phyloP scores from a whole-genome alignment of 2,113 vertebrate genomes.

The Hydrochoerus hydrochaeris region DNA sequence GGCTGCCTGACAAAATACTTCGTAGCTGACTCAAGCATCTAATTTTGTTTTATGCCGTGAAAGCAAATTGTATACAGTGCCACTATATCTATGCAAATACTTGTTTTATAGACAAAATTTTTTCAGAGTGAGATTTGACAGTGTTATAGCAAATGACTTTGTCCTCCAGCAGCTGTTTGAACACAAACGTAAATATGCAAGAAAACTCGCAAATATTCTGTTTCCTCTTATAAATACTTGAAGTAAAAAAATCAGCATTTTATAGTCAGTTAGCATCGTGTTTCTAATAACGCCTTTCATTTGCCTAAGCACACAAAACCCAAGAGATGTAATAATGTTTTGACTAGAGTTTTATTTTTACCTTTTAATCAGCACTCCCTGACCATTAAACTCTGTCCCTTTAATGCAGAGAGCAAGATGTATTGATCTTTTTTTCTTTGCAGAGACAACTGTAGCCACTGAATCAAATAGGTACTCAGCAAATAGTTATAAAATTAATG shows the following conservation, averaged over 20 bases:
- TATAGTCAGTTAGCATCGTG: slow-evolving; percentile 59
- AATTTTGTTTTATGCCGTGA: slow-evolving; percentile 75
- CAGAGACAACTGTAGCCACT: background rate
- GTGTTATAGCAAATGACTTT: slow-evolving; percentile 80
- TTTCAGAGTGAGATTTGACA: slow-evolving; percentile 75
- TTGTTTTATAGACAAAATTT: slow-evolving; percentile 74
- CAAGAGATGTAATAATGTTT: slow-evolving; percentile 36
- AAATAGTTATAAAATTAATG: slow-evolving; percentile 35
- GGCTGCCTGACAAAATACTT: background rate
- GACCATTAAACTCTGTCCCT: background rate
- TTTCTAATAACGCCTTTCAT: slow-evolving; percentile 65
- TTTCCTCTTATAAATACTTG: slow-evolving; percentile 70
- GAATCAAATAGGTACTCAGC: background rate
- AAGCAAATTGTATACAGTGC: slow-evolving; percentile 67
- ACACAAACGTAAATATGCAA: slow-evolving; percentile 71
- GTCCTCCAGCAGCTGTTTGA: slow-evolving; percentile 77
- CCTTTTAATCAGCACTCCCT: background rate
- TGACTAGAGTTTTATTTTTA: background rate
- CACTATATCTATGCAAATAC: slow-evolving; percentile 70
- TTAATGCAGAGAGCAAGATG: background rate
- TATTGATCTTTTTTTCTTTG: background rate
- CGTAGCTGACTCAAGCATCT: slow-evolving; percentile 68
- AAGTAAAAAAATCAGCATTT: slow-evolving; percentile 57
- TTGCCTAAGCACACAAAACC: slow-evolving; percentile 43
- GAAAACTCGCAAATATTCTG: slow-evolving; percentile 70